A percentile compares a stretch with the other conserved stretches of the same genome.
These are phyloP conservation scores for Sphaeramia orbicularis DNA, from an alignment of 2,797 vertebrate genomes.

Conservation along the genomic window DNA sequence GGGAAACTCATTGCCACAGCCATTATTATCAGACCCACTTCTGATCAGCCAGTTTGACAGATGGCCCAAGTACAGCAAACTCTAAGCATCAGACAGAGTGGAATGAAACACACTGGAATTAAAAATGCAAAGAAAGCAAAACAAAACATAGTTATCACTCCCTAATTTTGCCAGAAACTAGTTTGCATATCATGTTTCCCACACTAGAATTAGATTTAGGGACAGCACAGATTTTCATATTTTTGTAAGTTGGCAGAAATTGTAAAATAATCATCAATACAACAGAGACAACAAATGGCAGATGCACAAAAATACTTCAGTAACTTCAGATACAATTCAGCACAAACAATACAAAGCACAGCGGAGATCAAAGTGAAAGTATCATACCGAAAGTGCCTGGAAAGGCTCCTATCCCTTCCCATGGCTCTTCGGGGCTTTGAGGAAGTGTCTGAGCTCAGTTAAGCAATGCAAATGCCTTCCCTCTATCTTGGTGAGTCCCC, in stretches of 20 bases:
- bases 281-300: conserved; percentile 19
- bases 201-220: not conserved
- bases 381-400: conserved; percentile 94
- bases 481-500: conserved; percentile 56
- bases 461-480: conserved; percentile 55
- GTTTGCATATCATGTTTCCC: conserved; percentile 1
- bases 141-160: not conserved
- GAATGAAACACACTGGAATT: not conserved
- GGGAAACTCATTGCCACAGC: conserved; percentile 59
- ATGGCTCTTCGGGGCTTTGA: conserved; percentile 78
- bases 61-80: conserved; percentile 28
- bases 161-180: conserved; percentile 1
- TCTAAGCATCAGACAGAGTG: conserved; percentile 7
- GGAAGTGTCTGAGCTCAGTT: conserved; percentile 66
- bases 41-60: conserved; percentile 52
- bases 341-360: conserved; percentile 47
- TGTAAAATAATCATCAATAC: conserved; percentile 22
- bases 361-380: conserved; percentile 56
- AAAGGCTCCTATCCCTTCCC: conserved; percentile 94
- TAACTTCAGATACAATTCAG: conserved; percentile 37
- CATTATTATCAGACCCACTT: conserved; percentile 71
- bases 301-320: conserved; percentile 13
- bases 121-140: conserved; percentile 2
- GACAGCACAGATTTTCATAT: not conserved
- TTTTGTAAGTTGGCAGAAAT: conserved; percentile 12